phyloP scores from a whole-genome alignment of 2,797 vertebrate species.

The Pipistrellus pipistrellus region DNA sequence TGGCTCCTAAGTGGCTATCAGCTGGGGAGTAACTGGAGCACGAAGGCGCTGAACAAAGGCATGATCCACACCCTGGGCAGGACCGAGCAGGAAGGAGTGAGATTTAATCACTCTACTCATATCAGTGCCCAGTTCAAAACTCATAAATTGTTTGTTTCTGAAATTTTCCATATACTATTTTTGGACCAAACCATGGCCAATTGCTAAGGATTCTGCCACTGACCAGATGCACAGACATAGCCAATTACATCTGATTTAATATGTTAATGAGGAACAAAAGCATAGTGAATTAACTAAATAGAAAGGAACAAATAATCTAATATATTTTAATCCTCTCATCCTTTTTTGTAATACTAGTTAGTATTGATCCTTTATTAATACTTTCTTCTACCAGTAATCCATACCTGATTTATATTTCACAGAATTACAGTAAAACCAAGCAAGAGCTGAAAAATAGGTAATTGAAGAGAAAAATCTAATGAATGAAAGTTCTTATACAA shows the following conservation, averaged over 20 bases:
- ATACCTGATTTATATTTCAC: background rate
- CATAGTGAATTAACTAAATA: background rate
- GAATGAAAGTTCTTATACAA: background rate
- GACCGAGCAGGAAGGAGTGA: background rate
- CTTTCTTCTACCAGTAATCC: background rate
- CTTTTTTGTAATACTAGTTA: slow-evolving; percentile 39
- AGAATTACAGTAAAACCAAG: slow-evolving; percentile 23
- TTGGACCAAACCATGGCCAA: background rate
- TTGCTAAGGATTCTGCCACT: slow-evolving; percentile 12
- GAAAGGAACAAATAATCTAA: background rate
- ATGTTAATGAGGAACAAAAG: slow-evolving; percentile 27
- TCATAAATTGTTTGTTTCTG: background rate
- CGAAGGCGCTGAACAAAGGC: background rate
- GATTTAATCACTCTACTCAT: background rate
- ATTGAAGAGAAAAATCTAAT: background rate
- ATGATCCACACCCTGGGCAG: background rate
- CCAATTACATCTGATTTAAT: background rate
- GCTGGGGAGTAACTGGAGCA: background rate
- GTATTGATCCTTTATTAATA: slow-evolving; percentile 8
- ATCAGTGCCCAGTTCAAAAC: background rate
- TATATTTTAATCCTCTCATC: background rate
- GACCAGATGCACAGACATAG: background rate
- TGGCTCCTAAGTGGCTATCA: background rate
- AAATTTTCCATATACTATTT: background rate
- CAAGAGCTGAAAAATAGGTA: background rate